Evolutionary conservation across 2,888 invertebrate species (phyloP), one percentile per base, ranked within the genome.

Genomic region (Melieria omissa): DNA sequence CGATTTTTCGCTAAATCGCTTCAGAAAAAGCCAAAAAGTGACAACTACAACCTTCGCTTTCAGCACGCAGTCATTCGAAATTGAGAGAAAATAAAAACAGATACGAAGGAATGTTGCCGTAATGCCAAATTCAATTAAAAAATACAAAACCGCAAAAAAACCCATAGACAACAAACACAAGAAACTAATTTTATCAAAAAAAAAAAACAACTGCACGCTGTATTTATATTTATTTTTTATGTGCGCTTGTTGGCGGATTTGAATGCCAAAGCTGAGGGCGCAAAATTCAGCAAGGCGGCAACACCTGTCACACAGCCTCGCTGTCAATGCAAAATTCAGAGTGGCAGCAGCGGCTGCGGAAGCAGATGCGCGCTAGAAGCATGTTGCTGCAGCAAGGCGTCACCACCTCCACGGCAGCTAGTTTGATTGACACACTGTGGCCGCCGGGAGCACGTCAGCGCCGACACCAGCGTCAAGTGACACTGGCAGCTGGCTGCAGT

Each of bases 51-150:
- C 75, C 75, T 76, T 75, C 71, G 47, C 14, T 73, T 71, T 49
- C 71, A 8, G 9, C 65, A 14, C 52, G 16, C 8, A 45, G 44
- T 58, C 29, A 29, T 29, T 29, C 29, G 29, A 29, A 29, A 29
- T 29, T 29, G 29, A 29, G 29, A 29, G 29, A 2, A 44, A 54
- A 70, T 57, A 10, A 45, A 45, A 63, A 65, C 45, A 12, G 16
- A 46, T 57, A 62, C 41, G 65, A 57, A 68, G 57, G 55, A 63
- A 69, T 55, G 42, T 63, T 74, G 78, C 77, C 75, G 78, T 77
- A 77, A 80, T 83, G 82, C 84, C 81, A 83, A 84, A 77, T 81
- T 80, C 77, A 80, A 80, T 83, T 82, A 79, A 78, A 80, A 78
- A 78, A 77, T 62, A 29, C 57, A 65, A 67, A 54, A 54, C 42